Evolutionary conservation across 2,113 vertebrate species (phyloP), one percentile per base, ranked within the genome.

Genomic region (Dicaeum eximium): DNA sequence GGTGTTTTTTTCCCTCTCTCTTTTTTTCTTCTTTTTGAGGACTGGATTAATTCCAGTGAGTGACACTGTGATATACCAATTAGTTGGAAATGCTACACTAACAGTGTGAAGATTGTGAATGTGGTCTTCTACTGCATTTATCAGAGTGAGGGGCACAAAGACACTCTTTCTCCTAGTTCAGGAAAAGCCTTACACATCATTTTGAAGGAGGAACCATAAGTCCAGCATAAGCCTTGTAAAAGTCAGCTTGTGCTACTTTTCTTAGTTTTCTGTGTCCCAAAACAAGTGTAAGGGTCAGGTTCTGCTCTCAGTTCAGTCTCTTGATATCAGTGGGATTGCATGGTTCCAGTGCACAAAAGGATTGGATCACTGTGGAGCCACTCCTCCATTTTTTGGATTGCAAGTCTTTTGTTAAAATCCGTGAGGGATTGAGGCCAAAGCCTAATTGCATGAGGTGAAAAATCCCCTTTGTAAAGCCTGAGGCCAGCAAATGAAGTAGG

Each of bases 1-100:
- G 79, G 61, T 96, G 48, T 95, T 95, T 82, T 88, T 91, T 78
- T 2, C 8, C 18, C 40, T 17, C 24, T 42, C 42, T 92, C 50
- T 92, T 54, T 60, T 89, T 93, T 94, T 38, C 28, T 95, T 93
- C 45, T 92, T 1, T 90, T 88, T 74, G 93, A 95, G 64, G 67
- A 94, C 87, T 95, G 74, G 65, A 80, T 95, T 96, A 96, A 95
- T 97, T 97, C 83, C 60, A 74, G 50, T 79, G 44, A 31, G 65
- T 40, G 27, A 21, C 88, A 73, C 81, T 88, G 78, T 71, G 73
- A 80, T 94, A 86, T 11, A 73, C 57, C 35, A 17, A 78, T 94
- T 87, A 96, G 88, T 51, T 97, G 86, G 58, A 85, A 95, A 79
- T 50, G 50, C 73, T 65, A 11, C n/a, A 27, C 45, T 94, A 71